phyloP scores from a whole-genome alignment of 1,140 invertebrate species.

The Scylla paramamosain region DNA sequence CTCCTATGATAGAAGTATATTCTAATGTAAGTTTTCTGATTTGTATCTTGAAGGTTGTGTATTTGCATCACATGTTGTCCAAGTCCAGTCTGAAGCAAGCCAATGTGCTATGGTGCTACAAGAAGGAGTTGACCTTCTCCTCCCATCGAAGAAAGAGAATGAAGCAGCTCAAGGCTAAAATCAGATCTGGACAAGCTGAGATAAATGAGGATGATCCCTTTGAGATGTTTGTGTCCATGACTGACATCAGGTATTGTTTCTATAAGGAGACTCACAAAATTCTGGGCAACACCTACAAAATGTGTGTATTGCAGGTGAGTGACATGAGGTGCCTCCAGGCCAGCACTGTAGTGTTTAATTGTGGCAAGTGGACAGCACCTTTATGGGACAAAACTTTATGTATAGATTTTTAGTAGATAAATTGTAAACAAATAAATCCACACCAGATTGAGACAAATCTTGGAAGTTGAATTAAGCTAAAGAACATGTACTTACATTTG shows the following conservation, averaged over 20 bases:
- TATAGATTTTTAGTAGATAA: not conserved
- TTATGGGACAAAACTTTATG: too few species aligned
- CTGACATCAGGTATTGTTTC: slow-evolving; percentile 98
- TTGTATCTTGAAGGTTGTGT: slow-evolving; percentile 87
- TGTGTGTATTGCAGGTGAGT: slow-evolving; percentile 94
- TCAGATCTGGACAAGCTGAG: slow-evolving; percentile 90
- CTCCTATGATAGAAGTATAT: too few species aligned
- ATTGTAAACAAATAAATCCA: too few species aligned
- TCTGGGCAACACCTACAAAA: slow-evolving; percentile 98
- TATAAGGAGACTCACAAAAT: slow-evolving; percentile 97
- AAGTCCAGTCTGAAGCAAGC: slow-evolving; percentile 96
- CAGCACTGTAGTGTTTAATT: too few species aligned
- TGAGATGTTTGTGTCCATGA: slow-evolving; percentile 97
- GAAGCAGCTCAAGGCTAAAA: slow-evolving; percentile 92
- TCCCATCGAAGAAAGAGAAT: slow-evolving; percentile 95
- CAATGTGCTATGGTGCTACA: slow-evolving; percentile 98
- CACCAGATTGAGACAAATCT: too few species aligned
- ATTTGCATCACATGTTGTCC: slow-evolving; percentile 97
- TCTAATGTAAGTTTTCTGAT: slow-evolving; percentile 45
- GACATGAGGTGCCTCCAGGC: not conserved
- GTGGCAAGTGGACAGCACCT: too few species aligned
- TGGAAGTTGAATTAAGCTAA: too few species aligned
- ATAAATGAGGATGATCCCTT: slow-evolving; percentile 98
- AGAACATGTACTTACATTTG: too few species aligned
- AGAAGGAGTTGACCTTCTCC: slow-evolving; percentile 96